phyloP scores from a whole-genome alignment of 2,888 invertebrate genomes.

The Eristalis intricaria region DNA sequence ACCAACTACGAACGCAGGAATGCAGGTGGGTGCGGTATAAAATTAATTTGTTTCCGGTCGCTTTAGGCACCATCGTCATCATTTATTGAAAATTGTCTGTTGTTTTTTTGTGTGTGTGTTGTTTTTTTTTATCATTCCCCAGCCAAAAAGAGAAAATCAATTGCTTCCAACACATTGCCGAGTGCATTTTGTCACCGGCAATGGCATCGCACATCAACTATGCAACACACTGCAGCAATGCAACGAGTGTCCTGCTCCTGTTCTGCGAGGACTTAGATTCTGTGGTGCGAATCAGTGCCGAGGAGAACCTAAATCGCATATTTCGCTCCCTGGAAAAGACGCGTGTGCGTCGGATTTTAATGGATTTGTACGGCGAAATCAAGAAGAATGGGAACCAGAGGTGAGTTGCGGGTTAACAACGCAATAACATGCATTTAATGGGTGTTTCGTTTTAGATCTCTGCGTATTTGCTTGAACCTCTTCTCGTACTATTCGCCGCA shows the following conservation, averaged over 20 bases:
- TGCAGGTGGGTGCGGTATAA: slow-evolving; percentile 77
- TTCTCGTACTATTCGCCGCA: slow-evolving; percentile 89
- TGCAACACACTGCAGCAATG: slow-evolving; percentile 85
- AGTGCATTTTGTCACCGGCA: slow-evolving; percentile 84
- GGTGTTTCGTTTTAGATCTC: slow-evolving; percentile 82
- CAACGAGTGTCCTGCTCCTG: slow-evolving; percentile 87
- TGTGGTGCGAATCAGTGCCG: slow-evolving; percentile 90
- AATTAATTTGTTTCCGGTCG: slow-evolving; percentile 51
- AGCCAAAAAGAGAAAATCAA: slow-evolving; percentile 90
- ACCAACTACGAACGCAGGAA: slow-evolving; percentile 80
- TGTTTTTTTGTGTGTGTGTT: slow-evolving; percentile 21
- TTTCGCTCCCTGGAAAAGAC: slow-evolving; percentile 87
- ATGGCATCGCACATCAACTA: slow-evolving; percentile 83
- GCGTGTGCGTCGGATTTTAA: slow-evolving; percentile 87
- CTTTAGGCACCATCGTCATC: slow-evolving; percentile 19
- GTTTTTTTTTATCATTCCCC: slow-evolving; percentile 71
- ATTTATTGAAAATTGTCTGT: not conserved
- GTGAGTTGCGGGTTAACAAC: slow-evolving; percentile 72
- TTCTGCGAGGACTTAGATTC: slow-evolving; percentile 90
- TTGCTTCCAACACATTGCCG: slow-evolving; percentile 87
- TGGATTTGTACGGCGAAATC: slow-evolving; percentile 91
- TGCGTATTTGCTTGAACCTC: slow-evolving; percentile 89
- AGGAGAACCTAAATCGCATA: slow-evolving; percentile 90
- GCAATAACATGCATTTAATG: not conserved
- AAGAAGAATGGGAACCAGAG: slow-evolving; percentile 87